A percentile compares a stretch with the other conserved stretches of the same genome.
These are phyloP conservation scores for Ceratina australensis DNA, from an alignment of 1,140 invertebrate species.

Conservation along the genomic window DNA sequence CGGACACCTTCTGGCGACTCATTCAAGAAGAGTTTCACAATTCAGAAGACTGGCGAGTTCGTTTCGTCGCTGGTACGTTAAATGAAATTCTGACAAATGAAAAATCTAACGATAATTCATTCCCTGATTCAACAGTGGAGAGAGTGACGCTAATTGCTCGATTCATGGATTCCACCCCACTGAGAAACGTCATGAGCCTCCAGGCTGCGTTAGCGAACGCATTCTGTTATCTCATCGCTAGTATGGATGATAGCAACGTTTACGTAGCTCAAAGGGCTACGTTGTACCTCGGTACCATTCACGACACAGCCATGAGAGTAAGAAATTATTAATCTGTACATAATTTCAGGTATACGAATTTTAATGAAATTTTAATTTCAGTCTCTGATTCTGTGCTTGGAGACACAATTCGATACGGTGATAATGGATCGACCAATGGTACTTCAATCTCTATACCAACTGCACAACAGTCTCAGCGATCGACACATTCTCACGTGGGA, in stretches of 20 bases:
- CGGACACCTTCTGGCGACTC: conserved; percentile 96
- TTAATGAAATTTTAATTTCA: conserved; percentile 73
- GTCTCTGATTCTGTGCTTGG: conserved; percentile 92
- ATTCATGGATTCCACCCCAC: conserved; percentile 93
- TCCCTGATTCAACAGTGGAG: conserved; percentile 85
- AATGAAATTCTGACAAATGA: background rate
- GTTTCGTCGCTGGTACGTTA: conserved; percentile 90
- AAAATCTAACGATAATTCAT: background rate
- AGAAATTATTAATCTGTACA: conserved; percentile 42
- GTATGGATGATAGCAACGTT: conserved; percentile 97
- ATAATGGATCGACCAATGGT: conserved; percentile 98
- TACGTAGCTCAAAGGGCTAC: conserved; percentile 96
- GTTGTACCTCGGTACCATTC: conserved; percentile 95
- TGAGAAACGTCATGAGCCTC: conserved; percentile 90
- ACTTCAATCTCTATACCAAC: conserved; percentile 96
- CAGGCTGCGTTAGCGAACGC: conserved; percentile 97
- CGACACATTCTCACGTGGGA: conserved; percentile 96
- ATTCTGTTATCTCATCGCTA: conserved; percentile 97
- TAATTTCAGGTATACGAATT: too few species aligned
- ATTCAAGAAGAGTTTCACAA: conserved; percentile 96
- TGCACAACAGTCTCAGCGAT: conserved; percentile 95
- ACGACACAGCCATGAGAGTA: conserved; percentile 90
- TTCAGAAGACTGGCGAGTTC: conserved; percentile 88
- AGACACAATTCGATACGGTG: conserved; percentile 95
- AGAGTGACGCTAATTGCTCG: conserved; percentile 94